These are phyloP conservation scores for Mechanitis mazaeus DNA, from an alignment of 2,888 invertebrate species.

Conservation along the genomic window DNA sequence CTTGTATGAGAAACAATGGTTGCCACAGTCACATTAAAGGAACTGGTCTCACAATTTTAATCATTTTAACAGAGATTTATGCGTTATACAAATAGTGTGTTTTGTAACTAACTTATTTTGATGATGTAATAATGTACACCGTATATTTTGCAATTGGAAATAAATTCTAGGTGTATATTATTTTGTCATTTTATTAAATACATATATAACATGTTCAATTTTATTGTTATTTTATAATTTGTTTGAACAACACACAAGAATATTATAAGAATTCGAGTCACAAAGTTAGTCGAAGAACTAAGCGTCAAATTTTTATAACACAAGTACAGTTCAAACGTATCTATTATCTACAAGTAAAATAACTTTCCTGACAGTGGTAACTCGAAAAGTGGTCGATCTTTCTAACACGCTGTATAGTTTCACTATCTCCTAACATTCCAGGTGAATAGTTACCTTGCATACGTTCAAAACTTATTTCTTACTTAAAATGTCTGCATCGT, in stretches of 20 bases:
- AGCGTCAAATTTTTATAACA: conserved; percentile 37
- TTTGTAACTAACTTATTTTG: not conserved
- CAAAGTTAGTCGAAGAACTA: conserved; percentile 29
- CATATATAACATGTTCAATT: too few species aligned
- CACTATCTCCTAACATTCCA: conserved; percentile 60
- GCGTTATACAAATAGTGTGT: not conserved
- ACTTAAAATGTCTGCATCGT: conserved; percentile 25
- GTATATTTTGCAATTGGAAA: too few species aligned
- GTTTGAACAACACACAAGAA: not conserved
- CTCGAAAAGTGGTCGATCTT: conserved; percentile 48
- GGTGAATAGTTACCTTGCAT: conserved; percentile 42
- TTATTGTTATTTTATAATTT: too few species aligned
- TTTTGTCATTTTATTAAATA: too few species aligned
- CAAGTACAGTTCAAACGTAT: conserved; percentile 33
- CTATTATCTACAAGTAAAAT: conserved; percentile 46
- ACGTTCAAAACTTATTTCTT: conserved; percentile 25
- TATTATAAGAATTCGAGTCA: conserved; percentile 27
- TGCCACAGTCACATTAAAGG: conserved; percentile 49
- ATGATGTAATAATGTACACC: too few species aligned
- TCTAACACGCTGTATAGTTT: conserved; percentile 55
- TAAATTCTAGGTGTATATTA: too few species aligned
- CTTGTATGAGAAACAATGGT: conserved; percentile 69
- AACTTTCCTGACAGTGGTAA: conserved; percentile 52
- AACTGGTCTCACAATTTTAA: conserved; percentile 36
- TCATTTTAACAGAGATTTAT: conserved; percentile 10